Base-by-base conservation (phyloP, 35 echinoderm and acorn worm genomes). In the Eucidaris tribuloides region DNA sequence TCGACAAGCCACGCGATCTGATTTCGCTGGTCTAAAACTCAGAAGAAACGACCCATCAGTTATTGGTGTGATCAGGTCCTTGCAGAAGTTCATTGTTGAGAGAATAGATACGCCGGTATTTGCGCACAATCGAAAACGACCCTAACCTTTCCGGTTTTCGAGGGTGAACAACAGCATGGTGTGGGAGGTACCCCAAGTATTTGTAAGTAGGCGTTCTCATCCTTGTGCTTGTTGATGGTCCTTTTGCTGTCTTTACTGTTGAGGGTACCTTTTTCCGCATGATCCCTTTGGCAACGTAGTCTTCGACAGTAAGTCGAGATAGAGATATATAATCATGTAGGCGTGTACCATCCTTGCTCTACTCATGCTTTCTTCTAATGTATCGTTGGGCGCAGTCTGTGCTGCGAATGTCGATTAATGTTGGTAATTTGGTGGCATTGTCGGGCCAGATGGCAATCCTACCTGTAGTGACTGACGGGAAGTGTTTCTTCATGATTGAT, bases 41-140 rank as follows among this genome's bases (percentile, higher is more conserved):
- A 58, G 23, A 2, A 84, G 82, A n/a, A 20, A 84, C 82, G 5
- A 61, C 82, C 5, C 70, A 31, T 23, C 70, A 15, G 23, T 32
- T 82, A 29, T 82, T 88, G 7, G 60, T 88, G 9, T 46, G 40
- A n/a, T 82, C 77, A 0, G 78, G 78, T n/a, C 86, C 86, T 49
- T 65, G 79, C 17, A 88, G 77, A 14, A 88, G 58, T 33, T 82
- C 36, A 38, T 82, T 60, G 37, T 93, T 93, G 5, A 82, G 35
- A 19, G 77, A 83, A 3, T n/a, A n/a, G n/a, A 42, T 82, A 30
- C 77, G 78, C 30, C 82, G 29, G 64, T 83, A 93, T 41, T 37
- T 76, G 24, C 6, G 93, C 60, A 46, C 91, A 94, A 42, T 91
- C 83, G 49, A 76, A 96, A 0, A 90, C 82, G 11, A 96, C 79